A percentile compares a stretch with the other conserved stretches of the same genome.
phyloP scores from a whole-genome alignment of 2,888 invertebrate genomes.

The Sphecodes monilicornis region DNA sequence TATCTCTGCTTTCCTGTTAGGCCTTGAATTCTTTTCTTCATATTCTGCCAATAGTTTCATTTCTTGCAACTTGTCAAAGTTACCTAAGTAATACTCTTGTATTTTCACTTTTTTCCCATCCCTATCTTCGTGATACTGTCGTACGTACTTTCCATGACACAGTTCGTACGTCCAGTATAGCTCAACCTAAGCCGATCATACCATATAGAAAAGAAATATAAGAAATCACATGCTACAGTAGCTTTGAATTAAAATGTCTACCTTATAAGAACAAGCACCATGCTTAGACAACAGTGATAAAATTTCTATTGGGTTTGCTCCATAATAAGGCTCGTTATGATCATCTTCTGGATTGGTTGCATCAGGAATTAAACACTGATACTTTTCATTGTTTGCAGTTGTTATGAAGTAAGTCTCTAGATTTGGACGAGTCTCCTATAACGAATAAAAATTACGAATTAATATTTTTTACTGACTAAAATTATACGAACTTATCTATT shows the following conservation, averaged over 20 bases:
- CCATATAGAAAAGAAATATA: neutral
- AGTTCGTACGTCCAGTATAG: conserved; percentile 99
- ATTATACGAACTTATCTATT: neutral
- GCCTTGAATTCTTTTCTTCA: conserved; percentile 86
- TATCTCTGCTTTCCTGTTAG: conserved; percentile 85
- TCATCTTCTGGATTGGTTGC: conserved; percentile 86
- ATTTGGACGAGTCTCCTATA: conserved; percentile 79
- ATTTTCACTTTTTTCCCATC: conserved; percentile 93
- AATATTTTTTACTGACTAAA: neutral
- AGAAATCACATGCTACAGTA: neutral
- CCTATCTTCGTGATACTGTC: conserved; percentile 98
- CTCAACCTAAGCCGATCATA: conserved; percentile 86
- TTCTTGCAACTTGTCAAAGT: conserved; percentile 89
- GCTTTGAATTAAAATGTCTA: conserved; percentile 67
- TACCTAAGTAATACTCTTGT: conserved; percentile 94
- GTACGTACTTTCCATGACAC: conserved; percentile 95
- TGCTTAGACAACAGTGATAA: conserved; percentile 91
- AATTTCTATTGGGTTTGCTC: conserved; percentile 91
- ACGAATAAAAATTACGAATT: neutral
- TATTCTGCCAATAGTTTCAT: conserved; percentile 86
- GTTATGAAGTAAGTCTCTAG: conserved; percentile 89
- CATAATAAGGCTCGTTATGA: conserved; percentile 87
- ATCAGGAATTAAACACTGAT: conserved; percentile 92
- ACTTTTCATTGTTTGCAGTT: conserved; percentile 92
- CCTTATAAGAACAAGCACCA: conserved; percentile 93